A percentile compares a stretch with the other conserved stretches of the same genome.
phyloP scores from a whole-genome alignment of 2,113 vertebrate species.

The Phoxinus phoxinus region DNA sequence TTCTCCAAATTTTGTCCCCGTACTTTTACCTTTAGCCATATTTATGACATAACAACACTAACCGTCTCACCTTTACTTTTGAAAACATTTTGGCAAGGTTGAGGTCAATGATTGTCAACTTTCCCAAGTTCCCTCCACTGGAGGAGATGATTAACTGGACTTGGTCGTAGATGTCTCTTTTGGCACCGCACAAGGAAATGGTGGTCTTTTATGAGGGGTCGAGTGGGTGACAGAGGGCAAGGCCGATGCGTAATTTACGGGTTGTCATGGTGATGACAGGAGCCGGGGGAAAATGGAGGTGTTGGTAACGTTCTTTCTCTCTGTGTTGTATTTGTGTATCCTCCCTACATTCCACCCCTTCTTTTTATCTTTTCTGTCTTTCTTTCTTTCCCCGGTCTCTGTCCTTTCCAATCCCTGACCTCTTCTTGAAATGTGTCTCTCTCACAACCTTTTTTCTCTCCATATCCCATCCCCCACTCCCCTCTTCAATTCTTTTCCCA shows the following conservation, averaged over 20 bases:
- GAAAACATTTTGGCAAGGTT: background rate
- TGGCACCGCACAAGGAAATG: background rate
- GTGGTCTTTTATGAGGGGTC: constrained; percentile 45
- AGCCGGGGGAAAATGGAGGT: constrained; percentile 70
- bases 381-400: constrained; percentile 32
- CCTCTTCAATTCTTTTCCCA: constrained; percentile 21
- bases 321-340: constrained; percentile 65
- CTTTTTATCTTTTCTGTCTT: constrained; percentile 59
- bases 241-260: constrained; percentile 63
- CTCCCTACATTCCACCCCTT: constrained; percentile 61
- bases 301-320: constrained; percentile 54
- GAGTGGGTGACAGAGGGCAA: constrained; percentile 54
- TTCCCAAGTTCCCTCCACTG: background rate
- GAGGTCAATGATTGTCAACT: background rate
- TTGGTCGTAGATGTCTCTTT: background rate
- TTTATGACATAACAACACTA: background rate
- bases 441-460: constrained; percentile 46
- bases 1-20: background rate
- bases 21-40: background rate
- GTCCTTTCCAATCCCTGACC: constrained; percentile 69
- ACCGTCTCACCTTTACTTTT: background rate
- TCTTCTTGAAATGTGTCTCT: constrained; percentile 61
- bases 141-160: constrained; percentile 13
- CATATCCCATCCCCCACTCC: constrained; percentile 24
- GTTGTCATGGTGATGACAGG: constrained; percentile 68